Evolutionary conservation across 1,140 invertebrate genomes (phyloP), one percentile per base, ranked within the genome.

Genomic region (Prorops nasuta): DNA sequence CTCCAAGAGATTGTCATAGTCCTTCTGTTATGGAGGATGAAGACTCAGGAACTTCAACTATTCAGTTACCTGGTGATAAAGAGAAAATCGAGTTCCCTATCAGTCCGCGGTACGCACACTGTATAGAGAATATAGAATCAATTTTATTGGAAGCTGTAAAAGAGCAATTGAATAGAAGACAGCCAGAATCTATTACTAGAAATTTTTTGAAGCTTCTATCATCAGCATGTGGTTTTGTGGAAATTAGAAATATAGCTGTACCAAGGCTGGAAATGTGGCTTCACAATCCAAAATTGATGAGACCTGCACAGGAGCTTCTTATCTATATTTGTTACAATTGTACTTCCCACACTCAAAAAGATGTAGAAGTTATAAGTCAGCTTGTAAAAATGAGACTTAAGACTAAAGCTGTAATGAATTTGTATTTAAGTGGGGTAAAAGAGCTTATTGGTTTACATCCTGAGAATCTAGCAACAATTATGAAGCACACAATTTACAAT

Each of bases 401-500:
- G 77, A 93, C 91, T 1, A 98, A 98, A 77, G 88, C 90, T 2
- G 81, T 97, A 18, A 86, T 95, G 14, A 92, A 90, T 69, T 86
- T 95, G 40, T 97, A 94, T 71, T 82, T 95, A 58, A 83, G 84
- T 9, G 92, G 94, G 62, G 84, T 98, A 0, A 86, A 86, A 74
- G 88, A 83, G 67, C 68, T 82, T 32, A 80, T 83, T 9, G 66
- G 67, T 16, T 40, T 74, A 10, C 88, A 91, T 68, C 83, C 88
- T 4, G 89, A 91, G 15, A 95, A 96, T 66, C 74, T 97, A 7
- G 81, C 84, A 20, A 88, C 89, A n/a, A 85, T 96, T 28, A 75
- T 98, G 50, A 95, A 92, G 56, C 88, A 94, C 61, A 94, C 94
- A 0, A 89, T 98, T 53, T 95, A 94, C 75, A 98, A 98, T 76